Percentiles rank a stretch among this genome's conserved stretches.
phyloP scores from a whole-genome alignment of 2,888 invertebrate species.

The Aproaerema taeniolella region DNA sequence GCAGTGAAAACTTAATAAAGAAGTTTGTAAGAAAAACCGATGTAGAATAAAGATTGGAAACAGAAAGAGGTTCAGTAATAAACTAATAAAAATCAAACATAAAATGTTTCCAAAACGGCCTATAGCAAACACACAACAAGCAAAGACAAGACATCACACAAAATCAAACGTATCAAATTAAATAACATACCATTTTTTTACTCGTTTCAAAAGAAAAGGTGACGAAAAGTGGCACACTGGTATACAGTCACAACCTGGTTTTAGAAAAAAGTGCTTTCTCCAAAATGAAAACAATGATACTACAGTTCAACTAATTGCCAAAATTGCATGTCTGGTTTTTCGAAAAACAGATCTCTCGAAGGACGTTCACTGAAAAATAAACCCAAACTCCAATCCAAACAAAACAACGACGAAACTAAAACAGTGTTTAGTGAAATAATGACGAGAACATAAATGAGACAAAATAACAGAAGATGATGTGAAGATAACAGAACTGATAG shows the following conservation, averaged over 20 bases:
- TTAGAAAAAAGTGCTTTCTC: conserved; percentile 54
- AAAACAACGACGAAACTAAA: conserved; percentile 38
- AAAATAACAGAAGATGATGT: conserved; percentile 59
- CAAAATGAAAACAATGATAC: conserved; percentile 57
- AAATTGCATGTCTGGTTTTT: conserved; percentile 56
- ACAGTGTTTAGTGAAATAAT: conserved; percentile 55
- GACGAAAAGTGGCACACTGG: conserved; percentile 55
- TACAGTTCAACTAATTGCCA: conserved; percentile 46
- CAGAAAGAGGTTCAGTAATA: conserved; percentile 43
- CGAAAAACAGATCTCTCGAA: conserved; percentile 77
- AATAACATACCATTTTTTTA: conserved; percentile 54
- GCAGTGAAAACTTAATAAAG: conserved; percentile 6
- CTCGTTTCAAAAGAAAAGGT: conserved; percentile 47
- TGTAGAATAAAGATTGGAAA: conserved; percentile 53
- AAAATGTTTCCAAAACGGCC: conserved; percentile 75
- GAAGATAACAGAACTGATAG: conserved; percentile 67
- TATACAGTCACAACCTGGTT: conserved; percentile 49
- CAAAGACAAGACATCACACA: conserved; percentile 68
- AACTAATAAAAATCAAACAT: conserved; percentile 40
- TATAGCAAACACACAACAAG: conserved; percentile 76
- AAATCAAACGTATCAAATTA: conserved; percentile 42
- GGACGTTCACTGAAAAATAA: conserved; percentile 62
- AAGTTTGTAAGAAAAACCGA: conserved; percentile 24
- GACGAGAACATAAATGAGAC: conserved; percentile 57
- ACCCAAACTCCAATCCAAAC: conserved; percentile 38